Evolutionary conservation across 2,113 vertebrate genomes (phyloP), one percentile per base, ranked within the genome.

Genomic region (Syngnathus scovelli): DNA sequence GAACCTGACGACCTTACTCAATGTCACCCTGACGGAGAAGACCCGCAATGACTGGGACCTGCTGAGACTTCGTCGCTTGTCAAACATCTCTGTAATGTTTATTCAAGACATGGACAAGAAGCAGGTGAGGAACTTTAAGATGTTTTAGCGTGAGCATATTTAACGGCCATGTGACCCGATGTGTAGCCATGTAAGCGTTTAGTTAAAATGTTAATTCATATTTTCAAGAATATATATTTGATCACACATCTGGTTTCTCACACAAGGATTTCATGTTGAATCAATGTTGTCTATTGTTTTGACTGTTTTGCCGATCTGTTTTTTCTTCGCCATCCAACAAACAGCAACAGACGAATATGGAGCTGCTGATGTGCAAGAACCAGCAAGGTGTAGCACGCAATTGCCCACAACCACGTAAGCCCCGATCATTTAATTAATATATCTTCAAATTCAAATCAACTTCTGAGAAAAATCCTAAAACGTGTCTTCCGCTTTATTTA

Each of bases 1-100:
- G 41, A 93, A 94, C 87, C 87, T 93, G 3, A 89, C 89, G 1
- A 85, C 76, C 5, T 36, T 85, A 0, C 92, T 96, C n/a, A 91
- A 91, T 18, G 1, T 67, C 73, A 94, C 91, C 1, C 0, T 85
- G 44, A 84, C 58, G 0, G 68, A 80, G 0, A 91, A 90, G 66
- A 71, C 70, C n/a, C 61, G 7, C 1, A 71, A 67, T 0, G 83
- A 89, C 44, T 85, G 61, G 51, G 78, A 86, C 10, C 67, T 90
- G 61, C 1, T 0, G 0, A 9, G 0, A 0, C 0, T 84, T 7
- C 72, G 60, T 15, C 1, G 0, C 5, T 0, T 59, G 21, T 5
- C 37, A 69, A 91, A 88, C 77, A 38, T 44, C n/a, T 88, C 90
- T 12, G 0, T 1, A 0, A 0, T 1, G 1, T 0, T 58, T 1